Evolutionary conservation across 2,888 invertebrate genomes (phyloP).

Genomic region (Synergus laeviventris): DNA sequence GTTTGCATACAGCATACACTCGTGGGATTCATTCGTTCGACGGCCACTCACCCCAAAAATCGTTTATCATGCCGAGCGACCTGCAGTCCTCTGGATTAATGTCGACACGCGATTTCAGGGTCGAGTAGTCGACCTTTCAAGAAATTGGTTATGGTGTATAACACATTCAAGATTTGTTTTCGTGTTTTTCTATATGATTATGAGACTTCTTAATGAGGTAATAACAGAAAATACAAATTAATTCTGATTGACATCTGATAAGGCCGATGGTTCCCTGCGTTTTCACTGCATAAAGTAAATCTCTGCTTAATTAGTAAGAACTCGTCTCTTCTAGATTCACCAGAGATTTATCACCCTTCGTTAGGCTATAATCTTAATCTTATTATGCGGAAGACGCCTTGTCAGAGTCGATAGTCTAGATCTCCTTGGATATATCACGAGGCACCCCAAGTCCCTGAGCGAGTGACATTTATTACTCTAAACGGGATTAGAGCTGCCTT

Average conservation of each 20-base stretch:
- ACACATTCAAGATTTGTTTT: not conserved
- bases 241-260: not conserved
- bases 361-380: constrained; percentile 27
- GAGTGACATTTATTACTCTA: constrained; percentile 47
- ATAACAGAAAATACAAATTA: too few species aligned
- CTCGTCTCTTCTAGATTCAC: not conserved
- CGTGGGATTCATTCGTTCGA: constrained; percentile 13
- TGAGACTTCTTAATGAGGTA: not conserved
- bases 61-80: constrained; percentile 28
- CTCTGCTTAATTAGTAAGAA: not conserved
- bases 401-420: constrained; percentile 31
- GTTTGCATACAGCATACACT: constrained; percentile 11
- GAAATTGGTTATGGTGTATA: constrained; percentile 3
- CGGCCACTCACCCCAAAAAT: constrained; percentile 29
- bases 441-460: constrained; percentile 4
- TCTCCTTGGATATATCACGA: constrained; percentile 20
- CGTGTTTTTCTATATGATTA: not conserved
- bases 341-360: constrained; percentile 13
- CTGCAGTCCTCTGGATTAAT: constrained; percentile 25
- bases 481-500: constrained; percentile 42
- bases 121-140: constrained; percentile 25
- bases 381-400: constrained; percentile 23
- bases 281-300: not conserved
- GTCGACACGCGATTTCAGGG: constrained; percentile 23
- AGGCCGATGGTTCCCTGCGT: not conserved